Percentiles rank a stretch among this genome's conserved stretches.
Conservation (phyloP, 2,113 vertebrate species). For the Oreochromis niloticus region DNA sequence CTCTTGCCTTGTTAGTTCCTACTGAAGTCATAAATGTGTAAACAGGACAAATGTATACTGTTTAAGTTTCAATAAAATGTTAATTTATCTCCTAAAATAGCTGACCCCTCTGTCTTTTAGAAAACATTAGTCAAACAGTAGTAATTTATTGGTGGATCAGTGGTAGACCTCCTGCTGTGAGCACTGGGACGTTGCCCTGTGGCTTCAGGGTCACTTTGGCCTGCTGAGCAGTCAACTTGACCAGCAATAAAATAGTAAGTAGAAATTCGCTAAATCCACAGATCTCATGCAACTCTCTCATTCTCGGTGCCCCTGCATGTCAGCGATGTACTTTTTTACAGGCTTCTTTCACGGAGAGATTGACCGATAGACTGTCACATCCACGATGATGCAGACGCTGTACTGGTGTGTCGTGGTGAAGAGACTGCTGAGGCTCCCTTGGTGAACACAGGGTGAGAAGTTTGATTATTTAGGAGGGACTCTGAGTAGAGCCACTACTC, state of each 20-base stretch:
- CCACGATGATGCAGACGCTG: fast-evolving
- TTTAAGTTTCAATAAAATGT: not conserved
- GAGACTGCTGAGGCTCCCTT: fast-evolving
- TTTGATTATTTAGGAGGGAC: not conserved
- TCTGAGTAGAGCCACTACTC: not conserved
- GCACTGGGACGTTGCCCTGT: not conserved
- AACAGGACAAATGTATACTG: not conserved
- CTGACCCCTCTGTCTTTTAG: not conserved
- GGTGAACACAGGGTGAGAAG: fast-evolving
- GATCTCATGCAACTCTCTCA: not conserved
- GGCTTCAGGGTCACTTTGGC: not conserved
- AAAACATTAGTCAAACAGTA: not conserved
- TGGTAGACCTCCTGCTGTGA: too few species aligned
- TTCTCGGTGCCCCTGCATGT: fast-evolving
- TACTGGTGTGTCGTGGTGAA: not conserved
- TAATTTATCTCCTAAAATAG: not conserved
- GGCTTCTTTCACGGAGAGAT: not conserved
- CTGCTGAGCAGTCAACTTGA: fast-evolving
- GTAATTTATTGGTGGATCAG: not conserved
- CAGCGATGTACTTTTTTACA: fast-evolving
- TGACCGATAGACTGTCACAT: not conserved
- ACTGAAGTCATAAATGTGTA: not conserved
- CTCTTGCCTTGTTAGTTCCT: not conserved
- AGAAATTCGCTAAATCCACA: not conserved
- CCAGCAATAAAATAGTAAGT: not conserved